Evolutionary conservation across 2,888 invertebrate species (phyloP), one percentile per base, ranked within the genome.

Genomic region (Tenthredo scrophulariae): DNA sequence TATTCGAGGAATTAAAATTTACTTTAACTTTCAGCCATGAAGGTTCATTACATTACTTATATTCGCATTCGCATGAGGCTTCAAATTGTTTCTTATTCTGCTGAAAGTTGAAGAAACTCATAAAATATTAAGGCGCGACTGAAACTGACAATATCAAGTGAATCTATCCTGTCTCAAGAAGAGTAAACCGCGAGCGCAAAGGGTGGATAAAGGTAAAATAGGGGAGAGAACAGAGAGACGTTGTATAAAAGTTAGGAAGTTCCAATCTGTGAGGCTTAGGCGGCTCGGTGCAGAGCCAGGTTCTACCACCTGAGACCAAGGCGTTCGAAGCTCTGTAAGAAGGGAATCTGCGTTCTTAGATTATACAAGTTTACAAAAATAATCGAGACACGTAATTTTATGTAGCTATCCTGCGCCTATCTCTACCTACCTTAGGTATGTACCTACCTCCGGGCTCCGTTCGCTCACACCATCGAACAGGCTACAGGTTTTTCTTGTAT

Each of bases 331-430:
- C 83, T 62, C 58, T 58, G 62, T 2, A 13, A 80, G 80, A 37
- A 62, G 40, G 26, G 29, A 74, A 77, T 80, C 80, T 80, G 80
- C 40, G n/a, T 65, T 84, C 65, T 62, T 70, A 67, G 82, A 85
- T 85, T 85, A 82, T 54, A 79, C 54, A 85, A 85, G 85, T 85
- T 85, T 67, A 37, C 54, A 80, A 84, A 85, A 89, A 87, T 87
- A 89, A 88, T 88, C 87, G 89, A 86, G 88, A 86, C 79, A 87
- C 89, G 86, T 88, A 88, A 89, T 89, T 87, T 87, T 70, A 83
- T 43, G 67, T 43, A 83, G 40, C 18, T 33, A 22, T 33, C 13
- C 15, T 33, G 15, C 26, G 15, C 54, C 50, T 26, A 72, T n/a
- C n/a, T 26, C 13, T 22, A n/a, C n/a, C 10, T 22, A 13, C 10